A percentile compares a stretch with the other conserved stretches of the same genome.
Conservation (phyloP, 2,797 vertebrate species). For the Heterohyrax brucei region DNA sequence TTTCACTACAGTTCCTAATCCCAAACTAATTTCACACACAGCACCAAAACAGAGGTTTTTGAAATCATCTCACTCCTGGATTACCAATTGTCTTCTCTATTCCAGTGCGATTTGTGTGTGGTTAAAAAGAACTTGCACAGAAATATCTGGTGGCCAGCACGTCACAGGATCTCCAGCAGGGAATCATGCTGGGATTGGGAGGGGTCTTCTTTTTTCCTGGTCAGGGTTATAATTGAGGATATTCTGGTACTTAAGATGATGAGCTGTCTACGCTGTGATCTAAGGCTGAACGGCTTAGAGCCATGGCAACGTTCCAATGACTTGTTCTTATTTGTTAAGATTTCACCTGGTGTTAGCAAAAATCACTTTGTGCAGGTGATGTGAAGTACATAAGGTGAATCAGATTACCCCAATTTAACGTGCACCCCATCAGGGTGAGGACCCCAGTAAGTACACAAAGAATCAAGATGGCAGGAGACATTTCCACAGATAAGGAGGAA, state of each 20-base stretch:
- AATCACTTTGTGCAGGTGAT: background rate
- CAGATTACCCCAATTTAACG: background rate
- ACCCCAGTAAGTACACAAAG: background rate
- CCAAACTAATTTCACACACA: background rate
- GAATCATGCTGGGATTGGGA: background rate
- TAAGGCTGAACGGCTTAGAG: background rate
- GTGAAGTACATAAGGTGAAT: background rate
- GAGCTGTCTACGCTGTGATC: background rate
- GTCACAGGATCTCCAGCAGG: background rate
- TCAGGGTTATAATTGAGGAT: background rate
- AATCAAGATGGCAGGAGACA: no score
- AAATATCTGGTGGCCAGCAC: background rate
- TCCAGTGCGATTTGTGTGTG: background rate
- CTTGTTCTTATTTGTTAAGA: background rate
- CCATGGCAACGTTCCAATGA: background rate
- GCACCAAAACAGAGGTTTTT: background rate
- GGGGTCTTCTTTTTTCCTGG: background rate
- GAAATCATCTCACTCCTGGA: conserved; percentile 50
- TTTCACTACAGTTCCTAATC: background rate
- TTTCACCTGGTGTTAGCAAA: background rate
- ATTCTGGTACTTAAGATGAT: background rate
- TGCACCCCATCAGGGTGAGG: background rate
- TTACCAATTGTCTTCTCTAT: background rate
- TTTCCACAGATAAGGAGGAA: background rate
- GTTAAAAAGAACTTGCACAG: background rate